Evolutionary conservation across 2,113 vertebrate genomes (phyloP).

Genomic region (Bungarus multicinctus): DNA sequence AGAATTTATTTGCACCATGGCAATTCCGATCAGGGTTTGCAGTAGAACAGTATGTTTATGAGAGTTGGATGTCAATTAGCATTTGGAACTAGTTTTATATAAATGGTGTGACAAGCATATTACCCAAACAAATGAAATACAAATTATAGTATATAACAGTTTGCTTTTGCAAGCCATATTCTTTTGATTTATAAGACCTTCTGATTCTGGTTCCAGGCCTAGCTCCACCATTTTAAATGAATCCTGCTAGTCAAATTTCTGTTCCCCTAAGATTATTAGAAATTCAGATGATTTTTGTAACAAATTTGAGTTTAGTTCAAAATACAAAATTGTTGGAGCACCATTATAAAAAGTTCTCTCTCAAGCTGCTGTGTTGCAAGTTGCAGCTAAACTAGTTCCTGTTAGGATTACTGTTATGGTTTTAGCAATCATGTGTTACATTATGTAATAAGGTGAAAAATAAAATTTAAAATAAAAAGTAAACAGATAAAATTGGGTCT

Average conservation of each 20-base stretch:
- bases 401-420: background rate
- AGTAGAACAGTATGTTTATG: constrained; percentile 17
- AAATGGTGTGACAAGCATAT: constrained; percentile 22
- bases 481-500: background rate
- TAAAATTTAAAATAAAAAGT: background rate
- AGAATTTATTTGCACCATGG: constrained; percentile 14
- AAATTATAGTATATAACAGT: constrained; percentile 7
- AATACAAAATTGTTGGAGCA: no score
- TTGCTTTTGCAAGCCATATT: background rate
- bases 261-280: no score
- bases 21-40: constrained; percentile 25
- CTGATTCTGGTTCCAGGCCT: background rate
- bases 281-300: no score
- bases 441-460: background rate
- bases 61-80: no score
- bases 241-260: background rate
- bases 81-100: background rate
- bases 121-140: constrained; percentile 1
- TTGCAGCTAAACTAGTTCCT: background rate
- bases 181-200: background rate
- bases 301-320: no score
- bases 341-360: background rate
- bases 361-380: background rate
- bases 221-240: background rate
- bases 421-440: background rate